Evolutionary conservation across 64 coral and sea anemone species (phyloP).

Genomic region (Acropora yongei): DNA sequence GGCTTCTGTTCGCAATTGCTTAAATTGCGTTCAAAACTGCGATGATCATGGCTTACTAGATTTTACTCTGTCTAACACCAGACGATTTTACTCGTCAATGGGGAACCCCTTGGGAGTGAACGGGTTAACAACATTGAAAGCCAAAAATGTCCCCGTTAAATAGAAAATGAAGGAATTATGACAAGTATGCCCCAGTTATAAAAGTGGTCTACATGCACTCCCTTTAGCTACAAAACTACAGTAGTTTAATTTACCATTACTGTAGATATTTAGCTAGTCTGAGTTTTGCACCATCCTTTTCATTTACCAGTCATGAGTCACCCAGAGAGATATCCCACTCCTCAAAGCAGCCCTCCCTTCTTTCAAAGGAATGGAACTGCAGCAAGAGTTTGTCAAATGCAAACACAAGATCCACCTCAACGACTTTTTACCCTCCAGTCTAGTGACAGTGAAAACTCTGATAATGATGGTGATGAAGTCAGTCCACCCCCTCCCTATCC

Average conservation of each 20-base stretch:
- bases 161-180: too few relatives aligned
- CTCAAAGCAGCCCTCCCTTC: not conserved
- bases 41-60: too few relatives aligned
- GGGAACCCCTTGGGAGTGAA: too few relatives aligned
- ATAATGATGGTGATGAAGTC: constrained; percentile 14
- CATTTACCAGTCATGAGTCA: constrained; percentile 8
- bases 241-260: not conserved
- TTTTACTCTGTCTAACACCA: too few relatives aligned
- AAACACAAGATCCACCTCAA: not conserved
- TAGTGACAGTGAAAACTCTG: constrained; percentile 1
- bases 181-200: too few relatives aligned
- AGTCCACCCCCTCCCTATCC: constrained; percentile 22
- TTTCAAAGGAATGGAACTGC: not conserved
- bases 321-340: constrained; percentile 33
- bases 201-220: too few relatives aligned
- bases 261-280: not conserved
- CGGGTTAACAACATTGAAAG: too few relatives aligned
- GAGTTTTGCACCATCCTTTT: not conserved
- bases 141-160: too few relatives aligned
- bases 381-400: not conserved
- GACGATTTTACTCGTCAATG: too few relatives aligned
- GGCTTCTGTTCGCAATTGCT: too few relatives aligned
- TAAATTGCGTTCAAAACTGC: too few relatives aligned
- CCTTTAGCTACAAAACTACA: not conserved
- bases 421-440: not conserved